Conservation (phyloP, 2,888 invertebrate species). For the Oligia fasciuncula region DNA sequence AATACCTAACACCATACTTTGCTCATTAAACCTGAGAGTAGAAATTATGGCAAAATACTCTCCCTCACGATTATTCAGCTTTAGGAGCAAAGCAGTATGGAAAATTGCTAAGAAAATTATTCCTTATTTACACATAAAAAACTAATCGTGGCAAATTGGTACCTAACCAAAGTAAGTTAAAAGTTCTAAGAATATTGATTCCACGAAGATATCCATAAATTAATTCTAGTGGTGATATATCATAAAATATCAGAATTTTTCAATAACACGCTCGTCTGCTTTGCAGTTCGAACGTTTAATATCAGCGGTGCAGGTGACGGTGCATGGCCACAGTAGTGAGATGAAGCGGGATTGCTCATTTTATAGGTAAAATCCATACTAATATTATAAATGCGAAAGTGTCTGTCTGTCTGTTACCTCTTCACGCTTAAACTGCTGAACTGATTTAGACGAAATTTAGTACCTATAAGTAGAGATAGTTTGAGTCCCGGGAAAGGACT, state of each 20-base stretch:
- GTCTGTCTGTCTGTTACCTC: no score
- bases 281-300: slow-evolving; percentile 74
- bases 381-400: no score
- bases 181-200: neutral
- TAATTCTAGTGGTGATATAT: slow-evolving; percentile 54
- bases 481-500: no score
- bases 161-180: neutral
- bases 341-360: slow-evolving; percentile 28
- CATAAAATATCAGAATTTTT: slow-evolving; percentile 70
- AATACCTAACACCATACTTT: neutral
- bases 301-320: slow-evolving; percentile 72
- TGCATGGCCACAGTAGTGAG: slow-evolving; percentile 42
- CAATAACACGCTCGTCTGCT: slow-evolving; percentile 69
- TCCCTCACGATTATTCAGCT: neutral
- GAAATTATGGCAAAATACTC: neutral
- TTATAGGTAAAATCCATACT: neutral
- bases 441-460: no score
- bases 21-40: slow-evolving; percentile 1
- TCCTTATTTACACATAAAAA: no score
- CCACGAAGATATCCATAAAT: slow-evolving; percentile 19
- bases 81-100: neutral
- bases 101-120: neutral
- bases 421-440: no score
- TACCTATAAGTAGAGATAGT: no score
- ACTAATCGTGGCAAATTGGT: neutral